Percentiles rank a stretch among this genome's conserved stretches.
Conservation (phyloP, 2,888 invertebrate species). For the Caenorhabditis parvicauda region DNA sequence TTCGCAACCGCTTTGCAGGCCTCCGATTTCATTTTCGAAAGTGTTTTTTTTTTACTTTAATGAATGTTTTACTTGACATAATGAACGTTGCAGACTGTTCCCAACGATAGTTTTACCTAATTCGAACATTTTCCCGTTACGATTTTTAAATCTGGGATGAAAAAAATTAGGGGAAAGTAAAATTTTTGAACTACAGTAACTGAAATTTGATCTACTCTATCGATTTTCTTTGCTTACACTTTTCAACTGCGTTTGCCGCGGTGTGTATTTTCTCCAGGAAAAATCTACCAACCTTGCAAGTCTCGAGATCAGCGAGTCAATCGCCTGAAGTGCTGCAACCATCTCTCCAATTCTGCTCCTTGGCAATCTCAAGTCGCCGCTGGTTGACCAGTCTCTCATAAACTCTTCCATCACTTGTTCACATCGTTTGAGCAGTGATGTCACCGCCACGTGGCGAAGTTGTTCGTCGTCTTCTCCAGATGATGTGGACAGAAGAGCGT, state of each 20-base stretch:
- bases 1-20: no score
- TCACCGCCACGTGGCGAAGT: constrained; percentile 34
- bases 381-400: constrained; percentile 41
- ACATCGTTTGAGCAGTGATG: constrained; percentile 37
- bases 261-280: not conserved
- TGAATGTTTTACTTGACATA: not conserved
- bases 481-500: constrained; percentile 58
- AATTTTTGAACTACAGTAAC: no score
- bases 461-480: constrained; percentile 22
- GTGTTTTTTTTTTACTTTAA: not conserved
- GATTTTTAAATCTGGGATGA: no score
- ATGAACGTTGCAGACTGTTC: no score
- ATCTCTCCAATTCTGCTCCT: constrained; percentile 50
- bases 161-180: no score
- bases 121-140: no score
- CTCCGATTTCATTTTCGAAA: no score
- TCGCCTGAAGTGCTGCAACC: constrained; percentile 54
- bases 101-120: no score
- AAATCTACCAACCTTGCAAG: constrained; percentile 32
- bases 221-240: no score
- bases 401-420: constrained; percentile 31
- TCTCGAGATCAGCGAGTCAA: constrained; percentile 54
- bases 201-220: no score
- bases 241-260: no score
- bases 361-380: constrained; percentile 52